phyloP scores from a whole-genome alignment of 2,113 vertebrate genomes.

The Arothron firmamentum region DNA sequence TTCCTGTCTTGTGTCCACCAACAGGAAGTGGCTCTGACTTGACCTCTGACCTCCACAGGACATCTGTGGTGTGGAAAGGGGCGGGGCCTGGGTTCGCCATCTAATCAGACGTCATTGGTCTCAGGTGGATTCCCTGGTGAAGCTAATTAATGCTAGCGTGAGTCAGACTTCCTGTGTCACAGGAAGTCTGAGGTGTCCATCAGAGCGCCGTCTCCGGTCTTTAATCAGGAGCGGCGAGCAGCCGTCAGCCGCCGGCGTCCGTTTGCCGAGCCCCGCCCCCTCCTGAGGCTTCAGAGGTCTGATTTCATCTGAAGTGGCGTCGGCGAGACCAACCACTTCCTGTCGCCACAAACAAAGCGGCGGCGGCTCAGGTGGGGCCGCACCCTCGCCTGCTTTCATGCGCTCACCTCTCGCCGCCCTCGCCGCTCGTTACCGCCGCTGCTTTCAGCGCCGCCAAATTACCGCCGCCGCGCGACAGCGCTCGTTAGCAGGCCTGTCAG shows the following conservation, averaged over 20 bases:
- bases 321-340: not conserved
- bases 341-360: slow-evolving; percentile 61
- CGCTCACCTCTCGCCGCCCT: slow-evolving; percentile 40
- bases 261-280: too few relatives aligned
- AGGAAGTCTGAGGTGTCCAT: too few relatives aligned
- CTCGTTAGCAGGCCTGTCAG: slow-evolving; percentile 79
- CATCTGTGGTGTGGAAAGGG: slow-evolving; percentile 54
- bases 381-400: slow-evolving; percentile 68
- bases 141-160: slow-evolving; percentile 65
- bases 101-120: slow-evolving; percentile 42
- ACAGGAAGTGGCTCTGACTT: too few relatives aligned
- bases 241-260: too few relatives aligned
- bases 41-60: slow-evolving; percentile 51
- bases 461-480: slow-evolving; percentile 71
- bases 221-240: too few relatives aligned
- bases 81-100: too few relatives aligned
- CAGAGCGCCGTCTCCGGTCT: too few relatives aligned
- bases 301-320: not conserved
- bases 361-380: slow-evolving; percentile 57
- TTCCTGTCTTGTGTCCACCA: slow-evolving; percentile 36
- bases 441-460: slow-evolving; percentile 72
- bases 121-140: slow-evolving; percentile 63
- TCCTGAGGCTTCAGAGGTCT: too few relatives aligned
- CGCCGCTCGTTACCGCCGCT: slow-evolving; percentile 65
- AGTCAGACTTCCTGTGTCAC: slow-evolving; percentile 11